Evolutionary conservation across 2,797 vertebrate genomes (phyloP).

Genomic region (Peromyscus aztecus): DNA sequence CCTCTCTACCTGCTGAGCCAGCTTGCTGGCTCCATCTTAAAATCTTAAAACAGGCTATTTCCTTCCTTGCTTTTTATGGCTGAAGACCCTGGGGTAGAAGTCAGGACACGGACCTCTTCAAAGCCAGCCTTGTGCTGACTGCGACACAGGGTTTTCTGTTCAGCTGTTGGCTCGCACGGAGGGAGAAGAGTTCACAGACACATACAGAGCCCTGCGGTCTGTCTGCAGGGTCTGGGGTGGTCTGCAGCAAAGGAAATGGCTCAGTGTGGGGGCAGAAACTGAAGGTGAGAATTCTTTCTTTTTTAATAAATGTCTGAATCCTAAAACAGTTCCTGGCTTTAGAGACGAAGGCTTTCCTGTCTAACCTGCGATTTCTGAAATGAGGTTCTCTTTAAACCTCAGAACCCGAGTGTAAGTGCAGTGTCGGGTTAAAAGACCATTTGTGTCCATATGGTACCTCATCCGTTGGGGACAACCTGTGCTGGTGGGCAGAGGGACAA

Average conservation of each 20-base stretch:
- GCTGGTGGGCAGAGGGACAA: constrained; percentile 76
- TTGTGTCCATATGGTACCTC: constrained; percentile 46
- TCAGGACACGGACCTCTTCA: constrained; percentile 78
- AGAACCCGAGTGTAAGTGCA: not conserved
- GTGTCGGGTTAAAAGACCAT: constrained; percentile 45
- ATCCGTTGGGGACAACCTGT: constrained; percentile 65
- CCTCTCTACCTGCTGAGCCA: not conserved
- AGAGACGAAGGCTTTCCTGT: constrained; percentile 65
- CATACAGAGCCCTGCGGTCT: constrained; percentile 46
- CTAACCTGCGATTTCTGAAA: constrained; percentile 70
- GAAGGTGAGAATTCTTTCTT: constrained; percentile 70
- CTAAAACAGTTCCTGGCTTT: not conserved
- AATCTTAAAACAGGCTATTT: constrained; percentile 75
- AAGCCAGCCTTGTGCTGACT: constrained; percentile 80
- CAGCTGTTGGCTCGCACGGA: constrained; percentile 49
- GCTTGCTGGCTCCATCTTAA: not conserved
- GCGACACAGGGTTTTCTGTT: constrained; percentile 80
- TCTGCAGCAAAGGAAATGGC: not conserved
- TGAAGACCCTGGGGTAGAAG: constrained; percentile 77
- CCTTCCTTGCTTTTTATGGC: constrained; percentile 76
- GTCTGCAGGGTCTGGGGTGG: not conserved
- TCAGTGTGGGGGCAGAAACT: constrained; percentile 70
- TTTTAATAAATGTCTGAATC: constrained; percentile 62
- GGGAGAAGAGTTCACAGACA: constrained; percentile 53
- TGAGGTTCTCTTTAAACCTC: constrained; percentile 52